phyloP scores from a whole-genome alignment of 2,888 invertebrate species.

The Apodemia zela region DNA sequence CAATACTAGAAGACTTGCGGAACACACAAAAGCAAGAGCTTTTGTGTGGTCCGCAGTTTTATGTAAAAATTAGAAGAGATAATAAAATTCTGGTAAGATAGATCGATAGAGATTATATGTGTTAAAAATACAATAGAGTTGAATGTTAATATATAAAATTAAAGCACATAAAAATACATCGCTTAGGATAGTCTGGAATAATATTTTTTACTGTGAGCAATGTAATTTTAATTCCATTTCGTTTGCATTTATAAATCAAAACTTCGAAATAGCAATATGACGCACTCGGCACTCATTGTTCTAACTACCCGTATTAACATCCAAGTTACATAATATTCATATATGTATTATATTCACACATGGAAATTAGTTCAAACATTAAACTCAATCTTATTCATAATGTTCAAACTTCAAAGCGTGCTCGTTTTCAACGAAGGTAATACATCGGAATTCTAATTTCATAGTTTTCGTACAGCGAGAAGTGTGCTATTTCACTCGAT shows the following conservation, averaged over 20 bases:
- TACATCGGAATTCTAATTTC: constrained; percentile 10
- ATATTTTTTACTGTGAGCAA: too few relatives aligned
- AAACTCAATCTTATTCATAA: constrained; percentile 3
- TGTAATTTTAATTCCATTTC: too few relatives aligned
- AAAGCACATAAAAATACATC: too few relatives aligned
- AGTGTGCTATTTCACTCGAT: constrained; percentile 3
- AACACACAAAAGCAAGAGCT: too few relatives aligned
- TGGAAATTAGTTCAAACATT: background rate
- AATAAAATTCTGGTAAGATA: too few relatives aligned
- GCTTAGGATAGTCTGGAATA: too few relatives aligned
- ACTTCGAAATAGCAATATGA: background rate
- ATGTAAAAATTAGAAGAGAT: too few relatives aligned
- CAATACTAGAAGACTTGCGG: too few relatives aligned
- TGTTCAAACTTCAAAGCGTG: constrained; percentile 9
- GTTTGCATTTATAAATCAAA: background rate
- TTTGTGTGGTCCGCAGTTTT: too few relatives aligned
- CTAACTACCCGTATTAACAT: background rate
- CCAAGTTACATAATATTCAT: background rate
- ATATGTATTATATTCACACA: constrained; percentile 2
- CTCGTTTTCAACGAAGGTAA: constrained; percentile 9
- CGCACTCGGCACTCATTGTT: background rate
- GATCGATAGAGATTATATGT: too few relatives aligned
- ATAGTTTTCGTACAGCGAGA: background rate
- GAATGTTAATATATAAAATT: too few relatives aligned
- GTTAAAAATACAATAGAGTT: too few relatives aligned